Evolutionary conservation across 2,113 vertebrate genomes (phyloP).

Genomic region (Neolamprologus variostigma): DNA sequence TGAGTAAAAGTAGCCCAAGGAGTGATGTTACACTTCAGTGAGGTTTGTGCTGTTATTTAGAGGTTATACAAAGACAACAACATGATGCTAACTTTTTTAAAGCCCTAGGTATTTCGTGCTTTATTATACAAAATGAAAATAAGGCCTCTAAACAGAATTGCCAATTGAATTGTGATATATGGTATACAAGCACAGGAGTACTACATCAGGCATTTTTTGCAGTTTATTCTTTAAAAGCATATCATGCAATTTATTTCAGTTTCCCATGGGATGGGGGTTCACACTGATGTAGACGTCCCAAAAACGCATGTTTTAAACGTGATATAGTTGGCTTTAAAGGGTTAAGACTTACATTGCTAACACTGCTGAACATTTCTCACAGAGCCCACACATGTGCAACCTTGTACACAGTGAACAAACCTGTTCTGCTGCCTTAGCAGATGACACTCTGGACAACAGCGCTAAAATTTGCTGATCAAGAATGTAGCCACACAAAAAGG

Average conservation of each 20-base stretch:
- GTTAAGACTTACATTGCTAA: background rate
- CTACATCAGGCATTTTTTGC: background rate
- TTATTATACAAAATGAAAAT: background rate
- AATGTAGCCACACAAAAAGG: background rate
- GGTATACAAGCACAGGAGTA: background rate
- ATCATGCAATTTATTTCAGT: background rate
- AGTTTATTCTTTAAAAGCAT: background rate
- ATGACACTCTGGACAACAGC: background rate
- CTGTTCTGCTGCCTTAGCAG: background rate
- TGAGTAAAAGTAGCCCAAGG: background rate
- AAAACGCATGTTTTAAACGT: background rate
- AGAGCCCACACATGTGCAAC: background rate
- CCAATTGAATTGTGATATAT: background rate
- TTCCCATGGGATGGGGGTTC: background rate
- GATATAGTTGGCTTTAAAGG: background rate
- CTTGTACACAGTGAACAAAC: background rate
- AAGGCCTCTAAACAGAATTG: background rate
- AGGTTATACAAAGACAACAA: background rate
- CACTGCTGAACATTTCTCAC: background rate
- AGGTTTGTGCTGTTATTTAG: background rate
- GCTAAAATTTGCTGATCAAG: background rate
- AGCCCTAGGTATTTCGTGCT: background rate
- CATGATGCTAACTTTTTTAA: background rate
- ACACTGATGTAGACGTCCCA: background rate
- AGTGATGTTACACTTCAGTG: background rate